phyloP scores from a whole-genome alignment of 2,888 invertebrate species.

The Nasonia oneida region DNA sequence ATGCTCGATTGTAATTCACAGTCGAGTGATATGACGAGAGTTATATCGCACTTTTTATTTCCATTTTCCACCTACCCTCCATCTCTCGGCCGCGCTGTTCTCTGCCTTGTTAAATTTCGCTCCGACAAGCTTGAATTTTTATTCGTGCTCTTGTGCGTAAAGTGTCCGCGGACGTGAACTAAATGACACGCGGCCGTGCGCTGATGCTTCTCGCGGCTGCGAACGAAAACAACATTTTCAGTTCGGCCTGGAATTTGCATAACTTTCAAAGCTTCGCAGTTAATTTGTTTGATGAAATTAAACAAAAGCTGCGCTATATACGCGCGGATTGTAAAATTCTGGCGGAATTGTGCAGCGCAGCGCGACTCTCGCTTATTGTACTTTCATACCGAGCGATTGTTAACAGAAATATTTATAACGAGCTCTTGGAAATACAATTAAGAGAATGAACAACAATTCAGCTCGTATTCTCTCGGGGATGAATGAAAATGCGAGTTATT shows the following conservation, averaged over 20 bases:
- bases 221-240: background rate
- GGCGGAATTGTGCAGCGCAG: too few species aligned
- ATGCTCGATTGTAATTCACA: slow-evolving; percentile 21
- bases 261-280: background rate
- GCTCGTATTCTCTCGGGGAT: too few species aligned
- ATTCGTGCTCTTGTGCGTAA: slow-evolving; percentile 44
- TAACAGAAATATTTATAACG: too few species aligned
- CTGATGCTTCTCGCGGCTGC: slow-evolving; percentile 23
- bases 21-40: slow-evolving; percentile 18
- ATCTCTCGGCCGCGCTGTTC: background rate
- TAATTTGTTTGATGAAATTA: slow-evolving; percentile 8
- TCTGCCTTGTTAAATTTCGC: slow-evolving; percentile 35
- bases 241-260: slow-evolving; percentile 1
- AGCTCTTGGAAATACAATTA: too few species aligned
- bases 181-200: background rate
- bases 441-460: too few species aligned
- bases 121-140: slow-evolving; percentile 57
- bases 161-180: slow-evolving; percentile 33
- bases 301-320: background rate
- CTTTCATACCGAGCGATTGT: too few species aligned
- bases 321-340: background rate
- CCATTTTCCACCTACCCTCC: slow-evolving; percentile 4
- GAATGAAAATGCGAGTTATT: too few species aligned
- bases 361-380: too few species aligned
- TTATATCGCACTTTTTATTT: slow-evolving; percentile 16